Conservation (phyloP, 30 jellyfish, hydroid and myxozoan species). For the Aurelia aurita region DNA sequence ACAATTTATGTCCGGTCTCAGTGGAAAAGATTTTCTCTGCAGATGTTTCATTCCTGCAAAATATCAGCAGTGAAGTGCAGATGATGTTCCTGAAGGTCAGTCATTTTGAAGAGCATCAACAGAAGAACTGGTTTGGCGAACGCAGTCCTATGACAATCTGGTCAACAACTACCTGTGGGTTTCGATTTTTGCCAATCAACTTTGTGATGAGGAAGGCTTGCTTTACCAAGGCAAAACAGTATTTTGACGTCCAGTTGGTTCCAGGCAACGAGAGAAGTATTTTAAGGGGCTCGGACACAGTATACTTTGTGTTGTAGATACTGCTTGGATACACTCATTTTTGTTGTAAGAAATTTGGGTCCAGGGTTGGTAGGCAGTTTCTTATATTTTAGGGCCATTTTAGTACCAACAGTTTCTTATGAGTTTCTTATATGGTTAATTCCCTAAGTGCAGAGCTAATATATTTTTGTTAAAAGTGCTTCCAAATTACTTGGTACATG, state of each 20-base stretch:
- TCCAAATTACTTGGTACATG: no score
- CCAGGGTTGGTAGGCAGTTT: not conserved
- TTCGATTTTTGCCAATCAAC: not conserved
- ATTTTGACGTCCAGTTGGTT: constrained; percentile 4
- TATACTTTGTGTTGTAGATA: constrained; percentile 18
- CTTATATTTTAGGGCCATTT: no score
- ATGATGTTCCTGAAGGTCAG: not conserved
- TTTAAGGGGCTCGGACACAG: constrained; percentile 20
- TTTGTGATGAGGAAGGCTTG: constrained; percentile 27
- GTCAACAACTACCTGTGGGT: constrained; percentile 7
- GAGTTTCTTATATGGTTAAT: no score
- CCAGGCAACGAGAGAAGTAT: constrained; percentile 2
- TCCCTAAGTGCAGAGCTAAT: no score
- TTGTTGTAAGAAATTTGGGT: constrained; percentile 6
- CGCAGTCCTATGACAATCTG: not conserved
- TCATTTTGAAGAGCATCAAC: constrained; percentile 1
- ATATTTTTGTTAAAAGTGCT: no score
- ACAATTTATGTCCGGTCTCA: no score
- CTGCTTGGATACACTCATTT: not conserved
- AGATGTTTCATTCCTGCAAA: no score
- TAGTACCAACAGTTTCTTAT: constrained; percentile 2
- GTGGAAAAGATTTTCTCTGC: no score
- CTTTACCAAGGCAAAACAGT: constrained; percentile 28
- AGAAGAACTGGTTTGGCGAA: not conserved
- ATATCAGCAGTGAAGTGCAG: not conserved